These are phyloP conservation scores for Dendrolimus pini DNA, from an alignment of 2,888 invertebrate species.

Conservation along the genomic window DNA sequence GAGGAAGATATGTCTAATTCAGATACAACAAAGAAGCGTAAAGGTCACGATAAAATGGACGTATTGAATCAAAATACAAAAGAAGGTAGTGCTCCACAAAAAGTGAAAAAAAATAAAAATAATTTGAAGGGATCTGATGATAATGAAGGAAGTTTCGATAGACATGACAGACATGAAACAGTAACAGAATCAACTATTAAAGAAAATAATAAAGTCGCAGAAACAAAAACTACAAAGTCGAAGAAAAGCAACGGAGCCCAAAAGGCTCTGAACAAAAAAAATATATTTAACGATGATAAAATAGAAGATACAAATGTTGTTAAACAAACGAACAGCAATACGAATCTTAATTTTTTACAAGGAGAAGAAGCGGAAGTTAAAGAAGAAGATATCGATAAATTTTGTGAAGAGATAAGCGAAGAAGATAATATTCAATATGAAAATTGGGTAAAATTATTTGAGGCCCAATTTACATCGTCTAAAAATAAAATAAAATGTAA, in stretches of 20 bases:
- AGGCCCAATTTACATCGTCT: slow-evolving; percentile 41
- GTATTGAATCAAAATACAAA: slow-evolving; percentile 3
- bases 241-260: slow-evolving; percentile 14
- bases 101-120: slow-evolving; percentile 4
- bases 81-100: slow-evolving; percentile 7
- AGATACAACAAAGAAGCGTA: background rate
- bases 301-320: slow-evolving; percentile 15
- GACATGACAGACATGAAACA: too few relatives aligned
- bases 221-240: slow-evolving; percentile 1
- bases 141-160: background rate
- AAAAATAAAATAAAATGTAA: slow-evolving; percentile 35
- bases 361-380: slow-evolving; percentile 45
- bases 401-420: slow-evolving; percentile 57
- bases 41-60: background rate
- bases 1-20: background rate
- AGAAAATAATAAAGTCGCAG: background rate
- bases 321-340: slow-evolving; percentile 11
- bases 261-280: slow-evolving; percentile 13
- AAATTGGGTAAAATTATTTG: slow-evolving; percentile 60
- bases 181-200: too few relatives aligned
- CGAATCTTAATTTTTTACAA: slow-evolving; percentile 19
- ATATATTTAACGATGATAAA: slow-evolving; percentile 24
- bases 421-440: slow-evolving; percentile 61
- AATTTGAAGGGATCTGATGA: background rate
- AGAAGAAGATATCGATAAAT: slow-evolving; percentile 65